Evolutionary conservation across 2,888 invertebrate genomes (phyloP).

Genomic region (Nomada fabriciana): DNA sequence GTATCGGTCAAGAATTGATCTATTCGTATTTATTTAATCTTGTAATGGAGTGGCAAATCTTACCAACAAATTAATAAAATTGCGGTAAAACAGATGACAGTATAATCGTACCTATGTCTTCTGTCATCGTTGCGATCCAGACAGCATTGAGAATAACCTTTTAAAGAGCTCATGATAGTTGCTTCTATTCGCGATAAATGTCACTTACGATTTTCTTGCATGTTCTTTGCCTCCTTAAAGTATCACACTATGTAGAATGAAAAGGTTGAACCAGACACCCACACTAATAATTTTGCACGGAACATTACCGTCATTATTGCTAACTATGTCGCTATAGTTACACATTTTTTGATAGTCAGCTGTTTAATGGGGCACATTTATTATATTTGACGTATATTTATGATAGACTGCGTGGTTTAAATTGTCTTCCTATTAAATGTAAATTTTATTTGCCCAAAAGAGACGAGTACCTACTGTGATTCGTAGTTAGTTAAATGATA

Average conservation of each 20-base stretch:
- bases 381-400: not conserved
- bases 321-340: conserved; percentile 17
- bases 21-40: no score
- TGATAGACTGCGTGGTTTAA: not conserved
- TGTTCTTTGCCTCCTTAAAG: not conserved
- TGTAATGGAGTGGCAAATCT: no score
- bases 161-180: conserved; percentile 25
- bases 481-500: no score
- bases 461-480: no score
- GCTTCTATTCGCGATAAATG: conserved; percentile 1
- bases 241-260: not conserved
- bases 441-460: no score
- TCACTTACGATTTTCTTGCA: conserved; percentile 1
- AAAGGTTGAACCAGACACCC: conserved; percentile 6
- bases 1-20: no score
- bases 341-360: conserved; percentile 4
- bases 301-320: conserved; percentile 34
- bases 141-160: conserved; percentile 66
- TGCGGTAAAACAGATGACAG: no score
- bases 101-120: conserved; percentile 66
- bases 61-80: no score
- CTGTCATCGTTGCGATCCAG: conserved; percentile 67
- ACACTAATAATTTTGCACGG: conserved; percentile 48
- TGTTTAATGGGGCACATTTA: conserved; percentile 15
- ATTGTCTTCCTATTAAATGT: no score